Conservation (phyloP, 2,888 invertebrate genomes). For the Pristionchus fissidentatus region DNA sequence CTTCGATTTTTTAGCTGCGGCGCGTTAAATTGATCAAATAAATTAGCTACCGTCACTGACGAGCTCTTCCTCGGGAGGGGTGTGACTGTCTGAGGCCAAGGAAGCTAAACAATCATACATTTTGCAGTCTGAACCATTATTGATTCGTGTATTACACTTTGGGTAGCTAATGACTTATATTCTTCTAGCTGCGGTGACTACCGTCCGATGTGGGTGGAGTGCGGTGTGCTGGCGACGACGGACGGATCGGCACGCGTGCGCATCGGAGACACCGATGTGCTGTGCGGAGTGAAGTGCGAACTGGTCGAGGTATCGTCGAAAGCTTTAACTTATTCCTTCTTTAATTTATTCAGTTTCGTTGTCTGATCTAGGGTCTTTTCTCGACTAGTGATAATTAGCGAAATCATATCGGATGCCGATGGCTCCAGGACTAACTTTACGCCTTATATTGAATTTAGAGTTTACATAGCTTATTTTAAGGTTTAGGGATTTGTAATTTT, state of each 20-base stretch:
- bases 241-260: slow-evolving; percentile 78
- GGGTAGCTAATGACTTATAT: no score
- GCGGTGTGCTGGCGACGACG: slow-evolving; percentile 77
- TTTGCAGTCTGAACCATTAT: no score
- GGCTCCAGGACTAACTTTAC: no score
- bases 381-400: not conserved
- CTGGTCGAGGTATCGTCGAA: slow-evolving; percentile 61
- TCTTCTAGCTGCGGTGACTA: slow-evolving; percentile 77
- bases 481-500: not conserved
- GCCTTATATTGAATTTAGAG: no score
- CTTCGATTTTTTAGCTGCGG: not conserved
- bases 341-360: not conserved
- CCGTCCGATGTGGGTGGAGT: slow-evolving; percentile 77
- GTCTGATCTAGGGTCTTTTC: not conserved
- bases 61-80: no score
- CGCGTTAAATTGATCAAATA: not conserved
- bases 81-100: no score
- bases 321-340: not conserved
- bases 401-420: no score
- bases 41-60: no score
- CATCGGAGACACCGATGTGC: slow-evolving; percentile 84
- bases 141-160: no score
- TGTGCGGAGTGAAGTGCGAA: slow-evolving; percentile 79
- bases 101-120: no score
- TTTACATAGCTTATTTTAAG: not conserved